Base-by-base conservation (phyloP, 2,797 vertebrate genomes). In the Labroides dimidiatus region DNA sequence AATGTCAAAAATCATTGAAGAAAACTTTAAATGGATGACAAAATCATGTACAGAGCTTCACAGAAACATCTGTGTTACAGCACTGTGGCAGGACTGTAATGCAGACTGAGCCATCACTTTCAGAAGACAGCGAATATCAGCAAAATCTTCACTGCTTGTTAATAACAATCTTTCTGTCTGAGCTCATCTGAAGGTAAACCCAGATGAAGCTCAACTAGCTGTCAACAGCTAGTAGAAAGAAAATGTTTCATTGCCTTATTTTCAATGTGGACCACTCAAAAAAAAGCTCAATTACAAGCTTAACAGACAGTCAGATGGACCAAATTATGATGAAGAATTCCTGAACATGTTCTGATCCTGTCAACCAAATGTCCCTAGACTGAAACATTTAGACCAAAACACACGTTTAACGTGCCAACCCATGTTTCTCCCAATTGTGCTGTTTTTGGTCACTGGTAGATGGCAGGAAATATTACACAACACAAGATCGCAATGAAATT, bases 211-310 rank as follows among this genome's bases (percentile, higher is more conserved):
- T 27, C 24, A 27, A 27, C 24, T 3, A 9, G 30, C 30, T 33
- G 30, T 33, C 30, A 33, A 33, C 30, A 8, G 55, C 72, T 78
- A 77, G 64, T 48, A 68, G 19, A 66, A 50, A 80, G 37, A 54
- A 80, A 37, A n/a, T 20, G 49, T 47, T 69, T 72, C 63, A 65
- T 76, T 72, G 75, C 7, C 84, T 68, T n/a, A n/a, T n/a, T n/a
- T n/a, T n/a, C 58, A 53, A 70, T 63, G 67, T 44, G 51, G 62
- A 52, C 39, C 3, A 49, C 11, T 85, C 6, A 51, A 70, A 42
- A 57, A 39, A 69, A 83, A 42, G 57, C 60, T 50, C 68, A 68
- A 70, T 68, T 78, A 83, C 58, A 21, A 51, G 71, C 41, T 84
- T 77, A 83, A 77, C 57, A 82, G 61, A 66, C 36, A 67, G 8